Evolutionary conservation across 1,140 invertebrate species (phyloP), one percentile per base, ranked within the genome.

Genomic region (Sitobion miscanthi): DNA sequence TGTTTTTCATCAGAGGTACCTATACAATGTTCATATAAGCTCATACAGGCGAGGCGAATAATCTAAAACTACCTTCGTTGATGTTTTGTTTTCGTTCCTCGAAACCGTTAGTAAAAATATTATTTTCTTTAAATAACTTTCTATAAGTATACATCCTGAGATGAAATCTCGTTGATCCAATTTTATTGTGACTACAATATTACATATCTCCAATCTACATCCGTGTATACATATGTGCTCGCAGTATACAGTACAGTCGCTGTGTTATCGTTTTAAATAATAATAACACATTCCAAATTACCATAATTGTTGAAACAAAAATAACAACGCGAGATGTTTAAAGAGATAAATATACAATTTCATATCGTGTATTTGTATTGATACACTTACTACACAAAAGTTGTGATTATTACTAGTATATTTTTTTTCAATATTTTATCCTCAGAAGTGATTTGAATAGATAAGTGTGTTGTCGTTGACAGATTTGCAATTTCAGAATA

Each of bases 241-340:
- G 30, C 11, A 5, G 38, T 45, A 45, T 25, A 6, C 25, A 20
- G 8, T 20, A 88, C 47, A 35, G 47, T 47, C 86, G n/a, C 21
- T 17, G 30, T 52, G 25, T 89, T 38, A 89, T 89, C 49, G 35
- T 89, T 57, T 89, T 25, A 89, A 89, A 89, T 42, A 54, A 89
- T 23, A 57, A 89, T 9, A 57, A 57, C 88, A 23, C 88, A 25
- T 57, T 89, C 52, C 20, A 57, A 7, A 89, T 89, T 57, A 57
- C 88, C 88, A 57, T 89, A 89, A 89, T 89, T 77, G 20, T 77
- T 89, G 87, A 89, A 89, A 89, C 52, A 38, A 89, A 57, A 89
- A 89, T 42, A 89, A 89, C 35, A 54, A 38, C 52, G 14, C 52
- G 49, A 57, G 35, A 57, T 57, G 21, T 54, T 57, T 89, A 35